Conservation (phyloP, 2,888 invertebrate species). For the Acrocyrtus sp. region DNA sequence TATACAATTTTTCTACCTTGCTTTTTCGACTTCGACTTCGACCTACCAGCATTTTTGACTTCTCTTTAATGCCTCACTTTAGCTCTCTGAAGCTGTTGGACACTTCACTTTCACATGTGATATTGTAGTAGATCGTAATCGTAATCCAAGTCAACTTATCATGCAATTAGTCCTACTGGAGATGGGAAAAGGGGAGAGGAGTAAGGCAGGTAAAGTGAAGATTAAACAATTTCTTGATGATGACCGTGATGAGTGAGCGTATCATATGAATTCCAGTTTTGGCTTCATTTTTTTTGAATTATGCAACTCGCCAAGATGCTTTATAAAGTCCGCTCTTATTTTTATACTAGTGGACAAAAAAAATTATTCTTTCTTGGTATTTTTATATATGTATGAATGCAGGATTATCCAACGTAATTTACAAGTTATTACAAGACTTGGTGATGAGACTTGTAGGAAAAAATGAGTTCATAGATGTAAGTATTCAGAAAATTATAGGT, state of each 20-base stretch:
- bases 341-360: constrained; percentile 1
- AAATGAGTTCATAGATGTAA: too few relatives aligned
- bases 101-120: constrained; percentile 19
- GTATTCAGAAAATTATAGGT: constrained; percentile 39
- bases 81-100: background rate
- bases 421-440: constrained; percentile 45
- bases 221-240: background rate
- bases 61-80: too few relatives aligned
- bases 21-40: background rate
- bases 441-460: too few relatives aligned
- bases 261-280: constrained; percentile 40
- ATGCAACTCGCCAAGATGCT: background rate
- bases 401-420: constrained; percentile 44
- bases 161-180: background rate
- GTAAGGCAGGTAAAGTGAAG: background rate
- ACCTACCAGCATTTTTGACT: too few relatives aligned
- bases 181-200: background rate
- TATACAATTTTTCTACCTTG: too few relatives aligned
- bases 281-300: constrained; percentile 18
- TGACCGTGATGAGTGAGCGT: constrained; percentile 23
- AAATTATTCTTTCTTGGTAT: background rate
- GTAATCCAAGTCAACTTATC: background rate
- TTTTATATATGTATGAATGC: too few relatives aligned
- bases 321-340: constrained; percentile 2
- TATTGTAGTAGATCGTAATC: constrained; percentile 15